Conservation (phyloP, 1,140 invertebrate species). For the Neodiprion virginianus region DNA sequence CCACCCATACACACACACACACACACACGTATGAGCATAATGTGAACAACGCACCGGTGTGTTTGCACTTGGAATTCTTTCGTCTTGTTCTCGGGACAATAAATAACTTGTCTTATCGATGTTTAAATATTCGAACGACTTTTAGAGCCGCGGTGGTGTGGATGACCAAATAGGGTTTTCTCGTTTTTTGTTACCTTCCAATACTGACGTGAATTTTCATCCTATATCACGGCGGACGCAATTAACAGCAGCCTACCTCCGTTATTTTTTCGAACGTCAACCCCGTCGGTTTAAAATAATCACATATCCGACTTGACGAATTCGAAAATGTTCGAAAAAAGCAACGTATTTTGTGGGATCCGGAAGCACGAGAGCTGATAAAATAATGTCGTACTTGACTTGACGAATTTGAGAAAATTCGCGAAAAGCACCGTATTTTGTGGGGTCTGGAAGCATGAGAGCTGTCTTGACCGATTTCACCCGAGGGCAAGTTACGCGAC, state of each 20-base stretch:
- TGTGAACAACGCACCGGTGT: slow-evolving; percentile 40
- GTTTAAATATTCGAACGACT: slow-evolving; percentile 3
- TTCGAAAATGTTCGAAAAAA: too few species aligned
- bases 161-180: not conserved
- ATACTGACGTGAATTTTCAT: not conserved
- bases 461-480: not conserved
- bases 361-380: not conserved
- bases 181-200: not conserved
- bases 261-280: too few species aligned
- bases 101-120: slow-evolving; percentile 50
- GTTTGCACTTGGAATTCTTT: slow-evolving; percentile 26
- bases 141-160: not conserved
- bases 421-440: too few species aligned
- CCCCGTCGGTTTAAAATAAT: too few species aligned
- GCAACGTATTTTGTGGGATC: too few species aligned
- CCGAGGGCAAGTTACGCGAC: not conserved
- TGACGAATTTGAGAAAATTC: too few species aligned
- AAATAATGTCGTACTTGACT: too few species aligned
- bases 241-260: too few species aligned
- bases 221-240: not conserved
- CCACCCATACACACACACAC: too few species aligned
- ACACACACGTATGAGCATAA: slow-evolving; percentile 14
- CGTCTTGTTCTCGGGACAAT: slow-evolving; percentile 36
- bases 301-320: too few species aligned
- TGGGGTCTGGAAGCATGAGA: not conserved